These are phyloP conservation scores for Actenoides hombroni DNA, from an alignment of 2,113 vertebrate species.

Conservation along the genomic window DNA sequence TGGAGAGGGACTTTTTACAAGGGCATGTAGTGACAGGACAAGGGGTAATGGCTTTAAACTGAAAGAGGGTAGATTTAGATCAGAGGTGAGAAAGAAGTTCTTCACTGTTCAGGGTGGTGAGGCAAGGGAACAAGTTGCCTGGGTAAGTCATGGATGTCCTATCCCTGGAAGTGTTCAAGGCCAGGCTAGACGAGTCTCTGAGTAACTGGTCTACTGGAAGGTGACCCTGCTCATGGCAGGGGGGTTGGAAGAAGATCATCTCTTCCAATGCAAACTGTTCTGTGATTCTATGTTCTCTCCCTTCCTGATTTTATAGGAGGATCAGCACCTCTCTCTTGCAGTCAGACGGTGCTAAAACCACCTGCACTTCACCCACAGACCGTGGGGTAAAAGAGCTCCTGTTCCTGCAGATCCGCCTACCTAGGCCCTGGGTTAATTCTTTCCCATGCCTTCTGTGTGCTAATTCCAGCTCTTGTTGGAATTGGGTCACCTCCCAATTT, in stretches of 20 bases:
- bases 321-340: neutral
- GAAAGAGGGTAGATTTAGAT: neutral
- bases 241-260: neutral
- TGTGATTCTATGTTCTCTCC: neutral
- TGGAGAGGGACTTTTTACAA: neutral
- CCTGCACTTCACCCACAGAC: neutral
- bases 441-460: neutral
- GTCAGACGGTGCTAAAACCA: neutral
- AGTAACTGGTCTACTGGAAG: neutral
- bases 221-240: neutral
- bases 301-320: neutral
- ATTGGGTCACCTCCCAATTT: slow-evolving; percentile 27
- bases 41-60: neutral
- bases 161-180: neutral
- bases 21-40: neutral
- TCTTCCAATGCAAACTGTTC: neutral
- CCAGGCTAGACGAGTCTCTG: neutral
- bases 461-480: neutral
- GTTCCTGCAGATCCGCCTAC: neutral
- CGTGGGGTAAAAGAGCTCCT: neutral
- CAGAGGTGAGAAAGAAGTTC: neutral
- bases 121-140: neutral
- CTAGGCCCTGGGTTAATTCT: neutral
- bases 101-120: neutral
- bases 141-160: too few species aligned